Evolutionary conservation across 2,888 invertebrate genomes (phyloP).

Genomic region (Cyrtodaria siliqua): DNA sequence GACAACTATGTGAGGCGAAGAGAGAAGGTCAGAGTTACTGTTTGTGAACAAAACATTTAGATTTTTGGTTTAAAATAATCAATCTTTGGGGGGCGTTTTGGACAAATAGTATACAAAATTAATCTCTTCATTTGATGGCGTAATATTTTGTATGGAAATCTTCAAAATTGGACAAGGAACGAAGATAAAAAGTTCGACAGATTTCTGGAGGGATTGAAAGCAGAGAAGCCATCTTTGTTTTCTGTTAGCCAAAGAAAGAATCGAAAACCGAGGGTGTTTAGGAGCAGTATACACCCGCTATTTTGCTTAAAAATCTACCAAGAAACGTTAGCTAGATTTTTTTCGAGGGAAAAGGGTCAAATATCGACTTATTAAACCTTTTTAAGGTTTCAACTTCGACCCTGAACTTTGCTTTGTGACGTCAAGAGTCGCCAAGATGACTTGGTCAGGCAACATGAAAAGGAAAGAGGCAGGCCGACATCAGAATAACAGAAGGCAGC

Average conservation of each 20-base stretch:
- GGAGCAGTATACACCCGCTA: no score
- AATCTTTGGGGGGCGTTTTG: no score
- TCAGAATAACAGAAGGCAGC: conserved; percentile 29
- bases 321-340: no score
- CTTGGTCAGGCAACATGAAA: conserved; percentile 66
- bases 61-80: no score
- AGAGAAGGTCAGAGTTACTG: conserved; percentile 4
- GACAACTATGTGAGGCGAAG: conserved; percentile 39
- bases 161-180: not conserved
- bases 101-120: no score
- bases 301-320: no score
- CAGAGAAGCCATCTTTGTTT: conserved; percentile 23
- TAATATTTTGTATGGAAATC: no score
- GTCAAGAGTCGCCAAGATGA: conserved; percentile 33
- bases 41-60: conserved; percentile 1
- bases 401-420: conserved; percentile 2
- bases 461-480: conserved; percentile 35
- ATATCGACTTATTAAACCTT: no score
- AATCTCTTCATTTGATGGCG: no score
- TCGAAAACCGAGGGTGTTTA: no score
- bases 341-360: no score
- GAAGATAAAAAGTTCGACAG: not conserved
- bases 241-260: not conserved
- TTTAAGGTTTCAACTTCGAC: no score
- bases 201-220: not conserved